Evolutionary conservation across 2,797 vertebrate genomes (phyloP).

Genomic region (Prionace glauca): DNA sequence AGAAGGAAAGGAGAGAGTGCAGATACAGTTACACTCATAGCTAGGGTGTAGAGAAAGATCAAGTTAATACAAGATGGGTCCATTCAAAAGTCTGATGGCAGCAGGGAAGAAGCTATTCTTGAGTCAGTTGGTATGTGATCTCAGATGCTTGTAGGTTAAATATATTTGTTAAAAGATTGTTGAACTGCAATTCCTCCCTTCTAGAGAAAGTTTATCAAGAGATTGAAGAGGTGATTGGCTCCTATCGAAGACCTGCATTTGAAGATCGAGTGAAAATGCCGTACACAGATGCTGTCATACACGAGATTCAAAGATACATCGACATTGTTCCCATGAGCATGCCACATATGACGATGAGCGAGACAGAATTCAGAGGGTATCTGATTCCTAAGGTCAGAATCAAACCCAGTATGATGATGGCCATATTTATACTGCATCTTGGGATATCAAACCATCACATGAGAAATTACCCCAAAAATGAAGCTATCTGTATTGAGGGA

Average conservation of each 20-base stretch:
- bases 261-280: conserved; percentile 52
- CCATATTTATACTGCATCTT: background rate
- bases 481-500: background rate
- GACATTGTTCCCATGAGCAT: conserved; percentile 50
- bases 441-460: background rate
- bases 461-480: background rate
- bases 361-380: conserved; percentile 50
- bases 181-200: background rate
- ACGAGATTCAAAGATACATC: conserved; percentile 50
- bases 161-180: background rate
- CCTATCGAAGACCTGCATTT: conserved; percentile 42
- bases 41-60: too few species aligned
- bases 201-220: conserved; percentile 51
- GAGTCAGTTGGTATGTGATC: too few species aligned
- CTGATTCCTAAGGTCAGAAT: conserved; percentile 50
- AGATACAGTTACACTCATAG: too few species aligned
- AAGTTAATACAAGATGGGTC: too few species aligned
- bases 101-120: too few species aligned
- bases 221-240: conserved; percentile 50
- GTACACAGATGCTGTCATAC: conserved; percentile 52
- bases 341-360: conserved; percentile 46
- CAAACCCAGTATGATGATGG: background rate
- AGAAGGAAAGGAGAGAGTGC: too few species aligned
- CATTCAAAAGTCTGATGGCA: too few species aligned
- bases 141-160: background rate